Base-by-base conservation (phyloP, 2,888 invertebrate genomes). In the Crepidodera aurea region DNA sequence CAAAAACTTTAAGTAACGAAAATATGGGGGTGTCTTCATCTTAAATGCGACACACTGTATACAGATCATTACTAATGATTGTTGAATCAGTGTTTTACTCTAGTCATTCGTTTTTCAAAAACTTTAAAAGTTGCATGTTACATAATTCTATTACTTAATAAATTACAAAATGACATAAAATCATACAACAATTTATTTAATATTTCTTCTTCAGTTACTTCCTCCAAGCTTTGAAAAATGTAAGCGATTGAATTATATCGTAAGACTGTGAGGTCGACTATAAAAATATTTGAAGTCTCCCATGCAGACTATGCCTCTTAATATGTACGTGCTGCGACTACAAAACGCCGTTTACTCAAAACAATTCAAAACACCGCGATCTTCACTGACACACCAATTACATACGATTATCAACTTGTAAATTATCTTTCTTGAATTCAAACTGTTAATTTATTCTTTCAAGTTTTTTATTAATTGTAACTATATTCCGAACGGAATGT, bases 361-460 rank as follows among this genome's bases (percentile, higher is more conserved):
- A 69, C 64, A 64, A 69, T 67, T 67, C 67, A 65, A 67, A 51
- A 60, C 63, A 65, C 62, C 66, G 64, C 48, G 39, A 57, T 50
- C 29, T 12, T 16, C 63, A 65, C 56, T 66, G 54, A 58, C 68
- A 68, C 65, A 65, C 64, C 69, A 68, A 71, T 71, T 70, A 69
- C 67, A 61, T 65, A 67, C 66, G 66, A 69, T 69, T 68, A 71
- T 71, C 66, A 66, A 68, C 68, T 71, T 69, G 68, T 67, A 71
- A 69, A 71, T 69, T 67, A 69, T 67, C 65, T 68, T 64, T 55
- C 61, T 62, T 71, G 69, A 69, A 71, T 69, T 67, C 65, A 65
- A 69, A 71, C 62, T 61, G 69, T 64, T 60, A 60, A 68, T 71
- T 71, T 69, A 69, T 71, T 53, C 66, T 37, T 53, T 62, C 50